Evolutionary conservation across 2,113 vertebrate genomes (phyloP).

Genomic region (Ictidomys tridecemlineatus): DNA sequence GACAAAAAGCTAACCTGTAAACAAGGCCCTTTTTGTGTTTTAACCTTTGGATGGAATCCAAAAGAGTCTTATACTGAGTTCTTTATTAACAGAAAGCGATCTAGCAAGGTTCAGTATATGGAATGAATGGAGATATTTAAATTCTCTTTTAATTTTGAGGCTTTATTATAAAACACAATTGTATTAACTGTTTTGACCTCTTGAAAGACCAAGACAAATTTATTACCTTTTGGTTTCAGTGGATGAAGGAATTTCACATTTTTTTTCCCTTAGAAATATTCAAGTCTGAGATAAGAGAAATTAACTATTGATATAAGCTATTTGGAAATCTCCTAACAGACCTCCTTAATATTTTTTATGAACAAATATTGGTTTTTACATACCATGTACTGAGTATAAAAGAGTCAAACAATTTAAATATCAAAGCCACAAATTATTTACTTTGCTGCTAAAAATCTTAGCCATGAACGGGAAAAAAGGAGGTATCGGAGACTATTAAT

Average conservation of each 20-base stretch:
- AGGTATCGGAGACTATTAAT: background rate
- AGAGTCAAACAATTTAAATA: slow-evolving; percentile 15
- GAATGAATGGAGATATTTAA: background rate
- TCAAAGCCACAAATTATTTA: background rate
- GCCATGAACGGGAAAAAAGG: background rate
- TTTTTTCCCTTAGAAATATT: background rate
- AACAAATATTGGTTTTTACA: background rate
- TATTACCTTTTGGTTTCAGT: background rate
- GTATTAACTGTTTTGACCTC: background rate
- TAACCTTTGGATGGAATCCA: background rate
- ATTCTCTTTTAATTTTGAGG: background rate
- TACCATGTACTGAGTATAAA: background rate
- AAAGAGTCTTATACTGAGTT: background rate
- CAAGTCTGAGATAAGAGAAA: background rate
- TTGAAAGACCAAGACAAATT: background rate
- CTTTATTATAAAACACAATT: slow-evolving; percentile 9
- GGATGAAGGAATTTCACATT: background rate
- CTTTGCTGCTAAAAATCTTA: background rate
- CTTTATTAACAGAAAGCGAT: background rate
- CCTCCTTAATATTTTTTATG: background rate
- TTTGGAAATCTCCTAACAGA: background rate
- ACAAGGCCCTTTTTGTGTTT: background rate
- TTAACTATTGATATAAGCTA: background rate
- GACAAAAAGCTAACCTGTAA: background rate
- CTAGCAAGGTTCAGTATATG: background rate